phyloP scores from a whole-genome alignment of 1,140 invertebrate species.

The Penaeus japonicus region DNA sequence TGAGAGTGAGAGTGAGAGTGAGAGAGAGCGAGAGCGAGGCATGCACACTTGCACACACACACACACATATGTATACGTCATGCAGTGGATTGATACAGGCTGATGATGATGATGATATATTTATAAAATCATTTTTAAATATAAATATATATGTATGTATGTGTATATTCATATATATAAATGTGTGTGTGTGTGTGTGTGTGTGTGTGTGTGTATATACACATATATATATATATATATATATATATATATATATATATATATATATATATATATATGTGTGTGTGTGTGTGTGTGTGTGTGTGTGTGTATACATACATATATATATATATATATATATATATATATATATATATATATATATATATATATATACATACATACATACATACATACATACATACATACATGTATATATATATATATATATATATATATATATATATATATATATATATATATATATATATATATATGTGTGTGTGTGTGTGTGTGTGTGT shows the following conservation, averaged over 20 bases:
- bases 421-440: neutral
- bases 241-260: neutral
- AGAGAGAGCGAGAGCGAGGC: constrained; percentile 1
- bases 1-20: neutral
- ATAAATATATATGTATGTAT: neutral
- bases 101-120: neutral
- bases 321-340: neutral
- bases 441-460: neutral
- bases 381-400: neutral
- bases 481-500: neutral
- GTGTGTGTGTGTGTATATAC: neutral
- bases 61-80: too few species aligned
- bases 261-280: neutral
- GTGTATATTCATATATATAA: neutral
- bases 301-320: neutral
- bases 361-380: neutral
- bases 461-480: neutral
- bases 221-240: neutral
- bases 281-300: neutral
- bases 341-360: neutral
- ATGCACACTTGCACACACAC: too few species aligned
- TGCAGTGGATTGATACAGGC: too few species aligned
- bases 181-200: neutral
- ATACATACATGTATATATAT: neutral
- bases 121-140: neutral